Evolutionary conservation across 1,140 invertebrate genomes (phyloP), one percentile per base, ranked within the genome.

Genomic region (Neodiprion lecontei): DNA sequence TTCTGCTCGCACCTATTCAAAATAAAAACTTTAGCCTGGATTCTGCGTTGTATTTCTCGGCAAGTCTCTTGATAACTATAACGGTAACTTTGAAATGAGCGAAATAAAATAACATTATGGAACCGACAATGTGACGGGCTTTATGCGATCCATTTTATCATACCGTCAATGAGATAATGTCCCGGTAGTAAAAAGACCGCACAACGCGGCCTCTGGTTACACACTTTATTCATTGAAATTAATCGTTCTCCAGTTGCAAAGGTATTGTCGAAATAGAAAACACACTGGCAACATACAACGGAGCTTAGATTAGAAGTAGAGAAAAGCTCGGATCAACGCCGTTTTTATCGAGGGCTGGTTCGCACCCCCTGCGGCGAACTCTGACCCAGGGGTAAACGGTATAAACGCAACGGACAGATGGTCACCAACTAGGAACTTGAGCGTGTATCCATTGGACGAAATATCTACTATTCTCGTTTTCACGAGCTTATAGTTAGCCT

Each of bases 211-310:
- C 53, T 61, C 53, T 61, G 53, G 53, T 61, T 61, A 61, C 53
- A 61, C 53, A 61, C 53, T 61, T 61, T 61, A 61, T 61, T 61
- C 53, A 61, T 61, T 61, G 53, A 61, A 61, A 61, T 61, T 61
- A 61, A 61, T 9, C 53, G 53, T 61, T 61, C 53, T 9, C 53
- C n/a, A 61, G 53, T 61, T 61, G n/a, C 53, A 61, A 9, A 5
- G 11, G 53, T 61, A 61, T 61, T 61, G 53, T 61, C 53, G 53
- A 5, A 61, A 61, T 9, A 61, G 53, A 61, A 61, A 61, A 61
- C 53, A 17, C 11, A 14, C 53, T 61, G 8, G 53, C 53, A 12
- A 17, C 11, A 8, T 61, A 61, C n/a, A 61, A 61, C 53, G 11
- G 53, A 9, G 53, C n/a, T 61, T 61, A 61, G 53, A 14, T 61